Evolutionary conservation across 2,113 vertebrate genomes (phyloP), one percentile per base, ranked within the genome.

Genomic region (Entelurus aequoreus): DNA sequence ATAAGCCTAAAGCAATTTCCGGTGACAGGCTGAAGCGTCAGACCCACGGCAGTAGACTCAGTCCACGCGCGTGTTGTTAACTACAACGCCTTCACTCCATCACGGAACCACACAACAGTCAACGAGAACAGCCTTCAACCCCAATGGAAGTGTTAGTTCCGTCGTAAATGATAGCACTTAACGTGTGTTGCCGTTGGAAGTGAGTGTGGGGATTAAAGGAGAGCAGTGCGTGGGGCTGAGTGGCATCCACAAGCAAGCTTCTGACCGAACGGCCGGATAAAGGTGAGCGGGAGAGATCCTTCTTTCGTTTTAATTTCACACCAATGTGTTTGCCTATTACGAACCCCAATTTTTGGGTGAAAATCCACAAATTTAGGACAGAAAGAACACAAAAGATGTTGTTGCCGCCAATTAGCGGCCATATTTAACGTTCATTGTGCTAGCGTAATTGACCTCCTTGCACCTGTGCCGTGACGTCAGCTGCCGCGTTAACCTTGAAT

Each of bases 221-320:
- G 65, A 78, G 28, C 6, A 35, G 40, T 28, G 15, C 54, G 11
- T 37, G 35, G 60, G 5, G 69, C 48, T 62, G 58, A 61, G 6
- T n/a, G 58, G 19, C 46, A 14, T 35, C 6, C 56, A 14, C 68
- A 54, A 36, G 60, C 59, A 28, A 28, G 51, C 37, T 60, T 61
- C 16, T 8, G 10, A 55, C 38, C 21, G 66, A 63, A 42, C 60
- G 15, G 21, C 63, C 50, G 66, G 61, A 62, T 12, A 55, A 68
- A 60, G 78, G 75, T 65, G 73, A 69, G 48, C 54, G 44, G 60
- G 83, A 80, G 72, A 84, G 81, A 49, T 1, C 63, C 4, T 47
- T 50, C 9, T 49, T 35, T 14, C 8, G 14, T 52, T 14, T 8
- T 21, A n/a, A 11, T 37, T n/a, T 8, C 37, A 46, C 5, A 35